These are phyloP conservation scores for Oceanodroma leucorhoa DNA, from an alignment of 2,797 vertebrate genomes.

Conservation along the genomic window DNA sequence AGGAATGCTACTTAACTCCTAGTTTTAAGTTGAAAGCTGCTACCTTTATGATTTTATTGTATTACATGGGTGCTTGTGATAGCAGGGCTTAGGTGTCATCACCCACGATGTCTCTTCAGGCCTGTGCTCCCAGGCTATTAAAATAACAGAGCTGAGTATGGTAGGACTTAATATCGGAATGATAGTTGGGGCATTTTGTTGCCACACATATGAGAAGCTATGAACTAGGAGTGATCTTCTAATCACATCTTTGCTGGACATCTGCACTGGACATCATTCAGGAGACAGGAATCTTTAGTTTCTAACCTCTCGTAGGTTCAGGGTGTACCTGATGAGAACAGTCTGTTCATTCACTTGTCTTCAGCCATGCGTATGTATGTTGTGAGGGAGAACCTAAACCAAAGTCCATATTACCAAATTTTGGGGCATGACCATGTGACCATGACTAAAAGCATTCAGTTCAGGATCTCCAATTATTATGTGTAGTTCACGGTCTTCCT, in stretches of 20 bases:
- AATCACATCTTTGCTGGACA: background rate
- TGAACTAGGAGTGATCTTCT: background rate
- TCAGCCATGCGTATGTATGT: rapidly evolving
- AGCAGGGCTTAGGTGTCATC: background rate
- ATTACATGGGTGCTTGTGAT: background rate
- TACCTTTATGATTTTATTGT: background rate
- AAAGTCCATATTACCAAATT: background rate
- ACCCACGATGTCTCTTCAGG: rapidly evolving
- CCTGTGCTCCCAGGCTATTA: background rate
- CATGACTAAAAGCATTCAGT: background rate
- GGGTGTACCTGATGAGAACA: background rate
- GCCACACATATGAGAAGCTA: background rate
- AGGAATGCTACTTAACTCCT: background rate
- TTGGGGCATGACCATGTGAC: background rate
- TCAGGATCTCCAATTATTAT: background rate
- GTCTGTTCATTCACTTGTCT: background rate
- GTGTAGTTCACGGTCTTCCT: background rate
- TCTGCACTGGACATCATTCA: background rate
- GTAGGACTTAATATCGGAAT: background rate
- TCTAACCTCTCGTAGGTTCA: background rate
- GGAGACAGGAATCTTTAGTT: background rate
- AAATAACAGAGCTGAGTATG: background rate
- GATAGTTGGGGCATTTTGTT: background rate
- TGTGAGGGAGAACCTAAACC: background rate
- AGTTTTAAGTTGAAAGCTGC: background rate